Evolutionary conservation across 1,140 invertebrate species (phyloP).

Genomic region (Orius insidiosus): DNA sequence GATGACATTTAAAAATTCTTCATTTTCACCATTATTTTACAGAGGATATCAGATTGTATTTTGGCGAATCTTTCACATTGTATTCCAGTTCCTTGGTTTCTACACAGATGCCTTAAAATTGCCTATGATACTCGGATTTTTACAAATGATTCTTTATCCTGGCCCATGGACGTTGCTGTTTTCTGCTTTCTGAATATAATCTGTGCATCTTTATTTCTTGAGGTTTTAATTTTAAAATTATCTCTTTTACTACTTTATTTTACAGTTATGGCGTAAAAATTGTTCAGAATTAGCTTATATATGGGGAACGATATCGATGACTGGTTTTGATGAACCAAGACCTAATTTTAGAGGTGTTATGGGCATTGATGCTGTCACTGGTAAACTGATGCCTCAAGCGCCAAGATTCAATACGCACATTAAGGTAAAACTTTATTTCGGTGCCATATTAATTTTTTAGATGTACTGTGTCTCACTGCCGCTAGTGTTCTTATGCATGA

Average conservation of each 20-base stretch:
- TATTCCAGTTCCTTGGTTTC: conserved; percentile 62
- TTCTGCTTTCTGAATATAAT: conserved; percentile 68
- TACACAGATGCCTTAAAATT: conserved; percentile 53
- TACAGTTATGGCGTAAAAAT: conserved; percentile 60
- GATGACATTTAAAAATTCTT: too few relatives aligned
- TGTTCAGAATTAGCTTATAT: conserved; percentile 55
- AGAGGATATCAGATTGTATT: conserved; percentile 63
- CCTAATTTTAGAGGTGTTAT: conserved; percentile 41
- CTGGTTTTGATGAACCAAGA: conserved; percentile 51
- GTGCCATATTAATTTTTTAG: conserved; percentile 25
- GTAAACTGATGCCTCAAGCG: conserved; percentile 38
- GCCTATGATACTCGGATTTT: conserved; percentile 51
- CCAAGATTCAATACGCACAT: conserved; percentile 44
- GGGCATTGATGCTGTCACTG: conserved; percentile 41
- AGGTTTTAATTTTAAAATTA: conserved; percentile 28
- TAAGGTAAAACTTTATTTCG: conserved; percentile 28
- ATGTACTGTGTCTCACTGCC: conserved; percentile 60
- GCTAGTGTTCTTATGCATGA: conserved; percentile 44
- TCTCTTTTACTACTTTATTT: too few relatives aligned
- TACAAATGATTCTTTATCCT: conserved; percentile 34
- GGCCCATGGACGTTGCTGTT: conserved; percentile 32
- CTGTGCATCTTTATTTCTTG: conserved; percentile 62
- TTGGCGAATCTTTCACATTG: conserved; percentile 65
- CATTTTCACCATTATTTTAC: conserved; percentile 25
- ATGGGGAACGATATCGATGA: conserved; percentile 66